phyloP scores from a whole-genome alignment of 1,140 invertebrate genomes.

The Hylaeus volcanicus region DNA sequence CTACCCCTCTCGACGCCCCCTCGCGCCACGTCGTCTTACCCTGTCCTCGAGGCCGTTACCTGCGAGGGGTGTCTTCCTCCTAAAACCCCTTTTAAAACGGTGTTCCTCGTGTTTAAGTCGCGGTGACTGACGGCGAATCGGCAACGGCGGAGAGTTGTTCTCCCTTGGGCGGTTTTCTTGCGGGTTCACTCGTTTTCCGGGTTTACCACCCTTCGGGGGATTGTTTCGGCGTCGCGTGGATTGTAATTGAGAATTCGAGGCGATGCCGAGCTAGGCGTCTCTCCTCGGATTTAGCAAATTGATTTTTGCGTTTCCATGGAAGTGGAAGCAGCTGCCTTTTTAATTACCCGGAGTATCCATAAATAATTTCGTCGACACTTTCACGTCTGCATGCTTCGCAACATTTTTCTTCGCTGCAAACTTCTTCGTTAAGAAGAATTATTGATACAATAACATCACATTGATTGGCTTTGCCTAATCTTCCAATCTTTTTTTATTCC shows the following conservation, averaged over 20 bases:
- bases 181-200: not conserved
- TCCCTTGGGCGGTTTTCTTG: not conserved
- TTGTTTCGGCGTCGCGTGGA: not conserved
- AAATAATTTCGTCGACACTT: too few relatives aligned
- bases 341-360: too few relatives aligned
- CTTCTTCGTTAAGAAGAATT: too few relatives aligned
- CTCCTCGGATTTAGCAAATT: too few relatives aligned
- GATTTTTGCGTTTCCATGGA: too few relatives aligned
- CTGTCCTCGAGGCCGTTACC: conserved; percentile 57
- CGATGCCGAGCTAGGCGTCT: too few relatives aligned
- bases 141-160: conserved; percentile 5
- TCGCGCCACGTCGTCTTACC: conserved; percentile 45
- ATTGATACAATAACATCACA: too few relatives aligned
- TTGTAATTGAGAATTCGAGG: not conserved
- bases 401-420: too few relatives aligned
- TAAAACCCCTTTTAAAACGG: conserved; percentile 64
- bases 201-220: not conserved
- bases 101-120: conserved; percentile 55
- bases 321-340: too few relatives aligned
- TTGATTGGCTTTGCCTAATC: too few relatives aligned
- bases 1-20: conserved; percentile 28
- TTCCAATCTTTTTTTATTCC: too few relatives aligned
- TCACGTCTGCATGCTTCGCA: too few relatives aligned
- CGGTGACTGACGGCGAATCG: conserved; percentile 45
- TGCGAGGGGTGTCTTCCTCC: conserved; percentile 30